phyloP scores from a whole-genome alignment of 2,888 invertebrate genomes.

The Nomada goodeniana region DNA sequence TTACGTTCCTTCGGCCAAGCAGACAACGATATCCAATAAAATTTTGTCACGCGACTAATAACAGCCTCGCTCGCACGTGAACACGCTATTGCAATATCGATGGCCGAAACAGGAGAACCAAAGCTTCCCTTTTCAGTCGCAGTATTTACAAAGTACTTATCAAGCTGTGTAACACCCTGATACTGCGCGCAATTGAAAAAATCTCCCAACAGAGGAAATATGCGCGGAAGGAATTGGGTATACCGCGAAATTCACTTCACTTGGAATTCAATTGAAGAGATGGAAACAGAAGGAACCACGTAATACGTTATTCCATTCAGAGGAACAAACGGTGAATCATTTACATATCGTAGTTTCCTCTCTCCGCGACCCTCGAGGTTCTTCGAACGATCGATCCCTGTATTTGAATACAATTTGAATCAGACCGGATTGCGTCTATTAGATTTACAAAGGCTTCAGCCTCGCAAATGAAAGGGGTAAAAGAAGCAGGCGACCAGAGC shows the following conservation, averaged over 20 bases:
- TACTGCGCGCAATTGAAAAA: no score
- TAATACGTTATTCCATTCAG: conserved; percentile 14
- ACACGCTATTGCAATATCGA: no score
- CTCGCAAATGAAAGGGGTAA: conserved; percentile 51
- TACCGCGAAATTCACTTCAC: background rate
- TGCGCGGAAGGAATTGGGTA: background rate
- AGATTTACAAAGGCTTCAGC: conserved; percentile 53
- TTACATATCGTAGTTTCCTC: background rate
- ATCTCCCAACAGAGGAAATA: background rate
- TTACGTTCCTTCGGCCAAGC: background rate
- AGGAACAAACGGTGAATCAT: conserved; percentile 5
- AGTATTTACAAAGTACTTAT: no score
- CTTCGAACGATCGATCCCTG: conserved; percentile 17
- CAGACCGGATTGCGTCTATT: conserved; percentile 27
- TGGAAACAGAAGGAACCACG: background rate
- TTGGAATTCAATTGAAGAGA: background rate
- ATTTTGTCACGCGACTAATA: background rate
- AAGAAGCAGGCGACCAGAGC: conserved; percentile 43
- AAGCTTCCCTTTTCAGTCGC: no score
- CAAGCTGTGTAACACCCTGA: no score
- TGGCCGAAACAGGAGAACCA: no score
- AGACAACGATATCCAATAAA: background rate
- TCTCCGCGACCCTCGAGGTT: background rate
- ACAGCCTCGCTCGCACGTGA: no score
- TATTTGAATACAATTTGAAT: conserved; percentile 39